Percentiles rank a stretch among this genome's conserved stretches.
phyloP scores from a whole-genome alignment of 2,888 invertebrate species.

The Leptinotarsa haldemani region DNA sequence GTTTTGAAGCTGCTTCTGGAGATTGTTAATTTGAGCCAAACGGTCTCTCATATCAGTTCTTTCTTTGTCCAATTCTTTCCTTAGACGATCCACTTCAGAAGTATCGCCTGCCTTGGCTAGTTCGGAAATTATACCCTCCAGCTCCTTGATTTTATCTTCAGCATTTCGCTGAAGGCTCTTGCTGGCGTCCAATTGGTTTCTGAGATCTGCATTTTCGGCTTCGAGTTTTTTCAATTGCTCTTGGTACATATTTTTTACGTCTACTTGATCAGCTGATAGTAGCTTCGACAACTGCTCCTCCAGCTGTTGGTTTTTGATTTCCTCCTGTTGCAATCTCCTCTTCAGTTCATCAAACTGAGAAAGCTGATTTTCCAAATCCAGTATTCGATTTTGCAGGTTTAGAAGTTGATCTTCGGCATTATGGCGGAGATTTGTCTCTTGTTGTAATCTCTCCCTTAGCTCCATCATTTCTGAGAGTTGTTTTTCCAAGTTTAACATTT shows the following conservation, averaged over 20 bases:
- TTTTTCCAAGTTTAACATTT: slow-evolving; percentile 34
- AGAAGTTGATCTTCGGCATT: slow-evolving; percentile 13
- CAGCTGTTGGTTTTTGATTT: background rate
- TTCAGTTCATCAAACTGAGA: background rate
- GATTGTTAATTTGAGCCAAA: background rate
- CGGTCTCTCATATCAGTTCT: slow-evolving; percentile 20
- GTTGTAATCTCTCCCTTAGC: slow-evolving; percentile 12
- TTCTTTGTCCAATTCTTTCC: slow-evolving; percentile 22
- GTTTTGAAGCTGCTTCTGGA: slow-evolving; percentile 28
- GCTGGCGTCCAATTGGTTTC: slow-evolving; percentile 24
- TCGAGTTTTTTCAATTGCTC: slow-evolving; percentile 24
- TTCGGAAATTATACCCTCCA: slow-evolving; percentile 18
- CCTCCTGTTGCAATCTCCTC: slow-evolving; percentile 7
- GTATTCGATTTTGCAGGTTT: background rate
- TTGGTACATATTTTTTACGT: background rate
- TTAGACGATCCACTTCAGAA: slow-evolving; percentile 19
- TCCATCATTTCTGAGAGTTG: slow-evolving; percentile 3
- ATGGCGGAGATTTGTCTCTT: slow-evolving; percentile 25
- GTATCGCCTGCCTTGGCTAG: slow-evolving; percentile 3
- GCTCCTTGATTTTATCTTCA: background rate
- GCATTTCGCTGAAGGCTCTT: background rate
- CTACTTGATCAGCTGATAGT: background rate
- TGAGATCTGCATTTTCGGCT: slow-evolving; percentile 27
- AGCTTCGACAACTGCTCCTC: background rate
- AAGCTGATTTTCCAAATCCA: background rate